Conservation (phyloP, 2,888 invertebrate species). For the Andrena fulva region DNA sequence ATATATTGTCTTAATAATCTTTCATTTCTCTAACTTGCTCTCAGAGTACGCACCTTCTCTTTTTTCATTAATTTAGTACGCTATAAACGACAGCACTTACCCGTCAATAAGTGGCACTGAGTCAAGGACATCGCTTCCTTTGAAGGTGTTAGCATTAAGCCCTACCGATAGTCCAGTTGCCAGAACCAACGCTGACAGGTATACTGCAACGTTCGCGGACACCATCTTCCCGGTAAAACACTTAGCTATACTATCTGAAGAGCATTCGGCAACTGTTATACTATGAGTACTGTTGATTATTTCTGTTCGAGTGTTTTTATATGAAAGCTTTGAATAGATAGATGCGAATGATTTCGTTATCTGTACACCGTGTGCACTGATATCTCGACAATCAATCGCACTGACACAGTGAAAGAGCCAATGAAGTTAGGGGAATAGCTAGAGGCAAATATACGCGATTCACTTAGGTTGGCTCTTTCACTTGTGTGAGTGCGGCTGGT, state of each 20-base stretch:
- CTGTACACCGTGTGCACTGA: too few species aligned
- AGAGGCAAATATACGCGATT: too few species aligned
- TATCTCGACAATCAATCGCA: too few species aligned
- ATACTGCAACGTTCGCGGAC: slow-evolving; percentile 64
- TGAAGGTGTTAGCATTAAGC: slow-evolving; percentile 61
- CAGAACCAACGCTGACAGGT: slow-evolving; percentile 55
- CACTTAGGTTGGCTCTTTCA: too few species aligned
- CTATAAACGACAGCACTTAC: slow-evolving; percentile 65
- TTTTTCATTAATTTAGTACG: neutral
- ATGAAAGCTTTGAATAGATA: neutral
- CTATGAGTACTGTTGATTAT: neutral
- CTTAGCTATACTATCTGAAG: slow-evolving; percentile 44
- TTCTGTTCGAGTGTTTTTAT: neutral
- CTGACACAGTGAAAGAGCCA: too few species aligned
- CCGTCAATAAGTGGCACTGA: slow-evolving; percentile 81
- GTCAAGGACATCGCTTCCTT: slow-evolving; percentile 80
- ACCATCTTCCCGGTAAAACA: slow-evolving; percentile 69
- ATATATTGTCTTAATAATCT: too few species aligned
- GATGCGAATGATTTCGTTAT: neutral
- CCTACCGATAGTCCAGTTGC: slow-evolving; percentile 72
- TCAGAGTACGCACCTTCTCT: too few species aligned
- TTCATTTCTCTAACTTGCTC: too few species aligned
- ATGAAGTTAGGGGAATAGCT: too few species aligned
- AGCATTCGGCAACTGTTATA: neutral
- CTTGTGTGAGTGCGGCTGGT: too few species aligned